phyloP scores from a whole-genome alignment of 23 tunicate genomes.

The Corella eumyota region DNA sequence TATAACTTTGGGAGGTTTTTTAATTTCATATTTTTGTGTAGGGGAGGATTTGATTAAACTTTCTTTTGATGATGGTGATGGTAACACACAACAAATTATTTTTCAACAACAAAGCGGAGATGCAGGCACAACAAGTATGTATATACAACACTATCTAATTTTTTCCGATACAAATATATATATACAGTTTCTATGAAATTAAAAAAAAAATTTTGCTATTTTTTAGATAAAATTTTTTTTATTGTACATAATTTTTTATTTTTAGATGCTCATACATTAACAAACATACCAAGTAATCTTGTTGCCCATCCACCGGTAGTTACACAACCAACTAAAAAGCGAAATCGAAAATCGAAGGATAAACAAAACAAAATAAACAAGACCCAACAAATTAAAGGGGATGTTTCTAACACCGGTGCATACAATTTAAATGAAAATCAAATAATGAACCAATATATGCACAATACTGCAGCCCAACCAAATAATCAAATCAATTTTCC shows the following conservation, averaged over 20 bases:
- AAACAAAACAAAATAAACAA: constrained; percentile 21
- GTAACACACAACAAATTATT: constrained; percentile 32
- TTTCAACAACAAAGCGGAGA: constrained; percentile 26
- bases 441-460: neutral
- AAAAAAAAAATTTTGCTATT: too few species aligned
- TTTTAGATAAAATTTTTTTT: too few species aligned
- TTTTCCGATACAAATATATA: too few species aligned
- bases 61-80: constrained; percentile 32
- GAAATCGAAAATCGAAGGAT: constrained; percentile 51
- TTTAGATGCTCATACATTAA: too few species aligned
- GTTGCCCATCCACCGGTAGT: neutral
- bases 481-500: neutral
- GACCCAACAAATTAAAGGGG: constrained; percentile 3
- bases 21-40: too few species aligned
- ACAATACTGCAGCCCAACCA: neutral
- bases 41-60: constrained; percentile 67
- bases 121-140: too few species aligned
- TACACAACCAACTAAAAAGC: constrained; percentile 21
- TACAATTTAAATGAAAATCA: constrained; percentile 4
- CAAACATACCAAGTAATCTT: too few species aligned
- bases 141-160: too few species aligned
- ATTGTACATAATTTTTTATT: too few species aligned
- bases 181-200: too few species aligned
- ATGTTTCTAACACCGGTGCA: constrained; percentile 1
- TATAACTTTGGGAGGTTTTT: too few species aligned